Base-by-base conservation (phyloP, 1,140 invertebrate species). In the Thaumetopoea pityocampa region DNA sequence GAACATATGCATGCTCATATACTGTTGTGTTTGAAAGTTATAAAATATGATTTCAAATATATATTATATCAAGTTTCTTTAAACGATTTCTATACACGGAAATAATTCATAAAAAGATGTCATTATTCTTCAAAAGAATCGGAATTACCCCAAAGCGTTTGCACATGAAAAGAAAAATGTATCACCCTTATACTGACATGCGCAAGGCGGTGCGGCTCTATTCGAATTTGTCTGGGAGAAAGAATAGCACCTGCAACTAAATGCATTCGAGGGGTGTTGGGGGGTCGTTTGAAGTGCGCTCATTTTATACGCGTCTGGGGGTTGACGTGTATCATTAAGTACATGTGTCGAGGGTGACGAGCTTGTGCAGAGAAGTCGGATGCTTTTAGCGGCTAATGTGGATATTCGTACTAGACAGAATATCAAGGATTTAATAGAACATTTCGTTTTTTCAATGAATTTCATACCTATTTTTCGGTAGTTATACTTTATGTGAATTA, bases 211-310 rank as follows among this genome's bases (percentile, higher is more conserved):
- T 52, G 56, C 60, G 40, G 59, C 62, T 68, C 57, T 46, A 72
- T 72, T 57, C 63, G 65, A 67, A 71, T 69, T 71, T 73, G 69
- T 67, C 63, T 56, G 54, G 48, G 49, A 69, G 66, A 67, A 77
- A 70, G 73, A 70, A 77, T 73, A 51, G 58, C 67, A 73, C 69
- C 69, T 77, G 72, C 69, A 77, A 64, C 65, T 72, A 76, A 76
- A 68, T 72, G 69, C 73, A 74, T 57, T 65, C 20, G 58, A 36
- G 59, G 54, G 61, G 24, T 34, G 37, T 33, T 16, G 26, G 38
- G 26, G 26, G 32, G 29, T 19, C 22, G 34, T 65, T 67, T 68
- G 56, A 65, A 74, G 70, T 61, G 60, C 59, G 63, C 61, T 72
- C 59, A 67, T 68, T 74, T 64, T 55, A 52, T 52, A 51, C 48